Percentiles rank a stretch among this genome's conserved stretches.
These are phyloP conservation scores for Cheilosia scutellata DNA, from an alignment of 2,888 invertebrate genomes.

Conservation along the genomic window DNA sequence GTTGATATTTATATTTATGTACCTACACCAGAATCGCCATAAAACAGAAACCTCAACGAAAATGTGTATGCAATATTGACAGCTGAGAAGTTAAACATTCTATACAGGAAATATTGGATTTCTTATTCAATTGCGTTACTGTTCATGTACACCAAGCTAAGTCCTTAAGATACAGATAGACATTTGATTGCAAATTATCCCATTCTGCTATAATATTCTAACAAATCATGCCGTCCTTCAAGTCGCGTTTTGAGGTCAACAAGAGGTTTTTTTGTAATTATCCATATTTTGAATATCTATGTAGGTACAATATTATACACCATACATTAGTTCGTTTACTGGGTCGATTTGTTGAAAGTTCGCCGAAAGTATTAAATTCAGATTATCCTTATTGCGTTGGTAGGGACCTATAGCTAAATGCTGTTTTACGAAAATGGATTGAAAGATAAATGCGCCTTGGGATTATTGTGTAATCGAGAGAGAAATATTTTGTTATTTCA, in stretches of 20 bases:
- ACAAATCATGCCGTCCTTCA: constrained; percentile 44
- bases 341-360: constrained; percentile 19
- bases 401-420: background rate
- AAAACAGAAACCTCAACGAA: background rate
- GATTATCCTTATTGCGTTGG: constrained; percentile 20
- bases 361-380: constrained; percentile 46
- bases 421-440: constrained; percentile 25
- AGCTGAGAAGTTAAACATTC: constrained; percentile 18
- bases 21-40: background rate
- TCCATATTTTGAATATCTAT: too few relatives aligned
- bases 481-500: constrained; percentile 50
- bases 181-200: constrained; percentile 12
- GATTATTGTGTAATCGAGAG: constrained; percentile 20
- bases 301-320: too few relatives aligned
- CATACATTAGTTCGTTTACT: background rate
- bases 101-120: constrained; percentile 19
- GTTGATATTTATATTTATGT: background rate
- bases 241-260: constrained; percentile 50
- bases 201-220: constrained; percentile 7
- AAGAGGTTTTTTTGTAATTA: constrained; percentile 35
- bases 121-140: constrained; percentile 12
- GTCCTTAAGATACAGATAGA: constrained; percentile 7
- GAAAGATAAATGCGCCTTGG: constrained; percentile 21
- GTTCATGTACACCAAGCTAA: background rate
- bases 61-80: constrained; percentile 28